Evolutionary conservation across 2,797 vertebrate species (phyloP), one percentile per base, ranked within the genome.

Genomic region (Hipposideros larvatus): DNA sequence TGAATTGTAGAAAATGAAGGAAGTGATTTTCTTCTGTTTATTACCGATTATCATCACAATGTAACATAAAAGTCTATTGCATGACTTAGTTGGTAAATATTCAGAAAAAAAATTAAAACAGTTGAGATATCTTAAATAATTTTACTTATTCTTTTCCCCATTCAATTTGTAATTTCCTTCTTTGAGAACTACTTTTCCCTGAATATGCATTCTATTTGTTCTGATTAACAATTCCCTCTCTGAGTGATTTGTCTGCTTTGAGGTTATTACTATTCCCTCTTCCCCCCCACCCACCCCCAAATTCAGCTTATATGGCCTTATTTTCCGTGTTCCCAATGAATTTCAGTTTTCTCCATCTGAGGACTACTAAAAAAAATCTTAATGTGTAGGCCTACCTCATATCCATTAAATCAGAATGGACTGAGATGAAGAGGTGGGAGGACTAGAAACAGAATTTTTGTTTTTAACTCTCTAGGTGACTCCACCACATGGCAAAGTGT

Each of bases 241-340:
- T 34, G 6, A 83, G 16, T 57, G 4, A n/a, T n/a, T 37, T 74
- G 14, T 13, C 2, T 18, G 2, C 1, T n/a, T 68, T 57, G 4
- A 71, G 13, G 31, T 37, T 90, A 53, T 75, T 83, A 57, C 55
- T 59, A 11, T 26, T 4, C 7, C 5, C 5, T 18, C 53, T 18
- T 2, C 16, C 11, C 59, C 59, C 10, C 26, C 6, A 7, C 55
- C 55, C 55, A 1, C 21, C 21, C 14, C 1, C 7, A 10, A 28
- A 26, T 66, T 71, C 24, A 65, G 34, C 5, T 73, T n/a, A 78
- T 34, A 57, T 34, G 24, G 7, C 11, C 14, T 48, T 55, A 43
- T 48, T 7, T 0, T 0, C 0, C 28, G 3, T 37, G 10, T 80
- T 1, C 8, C 5, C 5, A 43, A 0, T 84, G 11, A 48, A 10